Percentiles rank a stretch among this genome's conserved stretches.
phyloP scores from a whole-genome alignment of 2,888 invertebrate genomes.

The Ormyrus thymus region DNA sequence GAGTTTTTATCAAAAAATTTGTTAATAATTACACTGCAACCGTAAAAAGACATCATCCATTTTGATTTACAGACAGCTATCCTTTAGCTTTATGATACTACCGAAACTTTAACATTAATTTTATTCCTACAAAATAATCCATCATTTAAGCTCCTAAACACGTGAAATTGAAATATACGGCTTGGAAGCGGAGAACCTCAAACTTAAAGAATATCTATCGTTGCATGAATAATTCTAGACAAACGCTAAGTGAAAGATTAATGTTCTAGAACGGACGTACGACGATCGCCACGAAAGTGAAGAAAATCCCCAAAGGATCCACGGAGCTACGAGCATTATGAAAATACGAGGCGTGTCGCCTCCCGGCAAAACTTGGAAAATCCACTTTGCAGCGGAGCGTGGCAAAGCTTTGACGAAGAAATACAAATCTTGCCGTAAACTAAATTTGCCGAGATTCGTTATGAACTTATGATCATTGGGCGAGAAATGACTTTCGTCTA shows the following conservation, averaged over 20 bases:
- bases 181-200: neutral
- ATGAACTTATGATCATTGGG: constrained; percentile 13
- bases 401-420: constrained; percentile 39
- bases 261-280: constrained; percentile 6
- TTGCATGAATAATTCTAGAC: constrained; percentile 21
- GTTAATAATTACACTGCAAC: too few species aligned
- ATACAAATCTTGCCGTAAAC: constrained; percentile 41
- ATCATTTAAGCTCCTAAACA: neutral
- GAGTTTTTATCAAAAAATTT: too few species aligned
- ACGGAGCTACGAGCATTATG: neutral
- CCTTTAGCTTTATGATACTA: too few species aligned
- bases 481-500: neutral
- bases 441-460: constrained; percentile 17
- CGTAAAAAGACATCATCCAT: too few species aligned
- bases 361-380: constrained; percentile 25
- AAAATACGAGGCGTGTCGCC: constrained; percentile 17
- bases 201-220: constrained; percentile 12
- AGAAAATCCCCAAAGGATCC: constrained; percentile 23
- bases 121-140: neutral
- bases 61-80: too few species aligned
- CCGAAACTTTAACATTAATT: neutral
- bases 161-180: constrained; percentile 12
- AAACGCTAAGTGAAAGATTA: constrained; percentile 33
- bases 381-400: constrained; percentile 27
- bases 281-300: neutral